A percentile compares a stretch with the other conserved stretches of the same genome.
phyloP scores from a whole-genome alignment of 1,140 invertebrate species.

The Sycophila sp. region DNA sequence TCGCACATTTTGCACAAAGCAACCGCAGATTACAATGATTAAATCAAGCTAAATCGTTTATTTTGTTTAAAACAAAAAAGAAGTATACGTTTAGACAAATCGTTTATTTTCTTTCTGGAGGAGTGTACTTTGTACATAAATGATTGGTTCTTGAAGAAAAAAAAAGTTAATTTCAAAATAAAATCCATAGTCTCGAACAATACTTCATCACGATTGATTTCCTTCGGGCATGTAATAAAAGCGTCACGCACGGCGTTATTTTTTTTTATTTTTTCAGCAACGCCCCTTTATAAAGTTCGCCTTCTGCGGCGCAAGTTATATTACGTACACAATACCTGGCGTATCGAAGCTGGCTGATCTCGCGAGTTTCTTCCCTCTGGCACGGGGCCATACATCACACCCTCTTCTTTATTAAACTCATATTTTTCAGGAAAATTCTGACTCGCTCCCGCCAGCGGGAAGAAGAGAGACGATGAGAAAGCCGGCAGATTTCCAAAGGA shows the following conservation, averaged over 20 bases:
- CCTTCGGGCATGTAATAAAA: constrained; percentile 35
- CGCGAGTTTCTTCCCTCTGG: constrained; percentile 51
- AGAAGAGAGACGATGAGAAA: background rate
- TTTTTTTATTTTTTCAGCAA: constrained; percentile 5
- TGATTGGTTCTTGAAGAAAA: no score
- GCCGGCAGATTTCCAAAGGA: no score
- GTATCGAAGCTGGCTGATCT: constrained; percentile 60
- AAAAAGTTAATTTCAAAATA: constrained; percentile 2
- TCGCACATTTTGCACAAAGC: no score
- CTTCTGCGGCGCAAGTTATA: constrained; percentile 33
- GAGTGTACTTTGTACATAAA: no score
- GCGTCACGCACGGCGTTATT: constrained; percentile 30
- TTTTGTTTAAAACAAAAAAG: no score
- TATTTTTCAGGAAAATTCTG: constrained; percentile 59
- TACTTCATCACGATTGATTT: constrained; percentile 34
- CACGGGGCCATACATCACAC: constrained; percentile 57
- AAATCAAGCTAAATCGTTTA: no score
- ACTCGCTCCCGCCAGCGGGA: constrained; percentile 21
- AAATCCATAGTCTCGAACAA: constrained; percentile 27
- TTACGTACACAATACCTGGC: constrained; percentile 52
- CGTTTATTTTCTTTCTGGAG: no score
- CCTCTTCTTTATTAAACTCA: constrained; percentile 65
- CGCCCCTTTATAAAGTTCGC: constrained; percentile 32
- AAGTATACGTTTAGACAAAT: no score
- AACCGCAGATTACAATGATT: no score